A percentile compares a stretch with the other conserved stretches of the same genome.
phyloP scores from a whole-genome alignment of 2,797 vertebrate species.

The Epinephelus coioides region DNA sequence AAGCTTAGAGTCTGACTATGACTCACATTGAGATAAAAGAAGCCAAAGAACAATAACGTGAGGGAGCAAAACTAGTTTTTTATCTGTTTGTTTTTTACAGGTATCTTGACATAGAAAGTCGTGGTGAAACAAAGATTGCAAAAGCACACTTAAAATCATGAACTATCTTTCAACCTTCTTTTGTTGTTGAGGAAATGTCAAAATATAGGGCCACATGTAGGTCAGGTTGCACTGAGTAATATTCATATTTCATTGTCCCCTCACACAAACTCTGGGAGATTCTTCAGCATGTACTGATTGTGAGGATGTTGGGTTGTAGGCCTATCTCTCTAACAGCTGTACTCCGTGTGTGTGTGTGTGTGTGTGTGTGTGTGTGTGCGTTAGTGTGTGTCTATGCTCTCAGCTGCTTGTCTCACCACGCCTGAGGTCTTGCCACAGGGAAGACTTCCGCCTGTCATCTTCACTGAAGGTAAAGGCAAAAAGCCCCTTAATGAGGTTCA shows the following conservation, averaged over 20 bases:
- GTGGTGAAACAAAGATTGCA: not conserved
- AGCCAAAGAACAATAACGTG: not conserved
- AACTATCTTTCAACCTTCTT: not conserved
- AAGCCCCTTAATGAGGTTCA: conserved; percentile 60
- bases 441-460: conserved; percentile 77
- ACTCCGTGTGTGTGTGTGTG: not conserved
- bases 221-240: not conserved
- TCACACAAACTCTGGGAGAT: not conserved
- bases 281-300: not conserved
- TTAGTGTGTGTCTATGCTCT: conserved; percentile 48
- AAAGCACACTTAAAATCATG: not conserved
- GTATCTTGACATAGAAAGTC: not conserved
- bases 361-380: not conserved
- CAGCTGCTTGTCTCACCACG: conserved; percentile 65
- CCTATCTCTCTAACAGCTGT: conserved; percentile 5
- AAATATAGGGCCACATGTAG: not conserved
- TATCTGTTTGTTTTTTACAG: too few species aligned
- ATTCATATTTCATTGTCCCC: not conserved
- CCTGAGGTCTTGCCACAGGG: conserved; percentile 69
- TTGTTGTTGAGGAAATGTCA: not conserved
- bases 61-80: not conserved
- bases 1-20: not conserved
- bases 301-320: conserved; percentile 1
- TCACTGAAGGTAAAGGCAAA: conserved; percentile 66
- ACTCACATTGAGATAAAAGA: not conserved